Conservation (phyloP, 2,797 vertebrate genomes). For the Danio kyathit region DNA sequence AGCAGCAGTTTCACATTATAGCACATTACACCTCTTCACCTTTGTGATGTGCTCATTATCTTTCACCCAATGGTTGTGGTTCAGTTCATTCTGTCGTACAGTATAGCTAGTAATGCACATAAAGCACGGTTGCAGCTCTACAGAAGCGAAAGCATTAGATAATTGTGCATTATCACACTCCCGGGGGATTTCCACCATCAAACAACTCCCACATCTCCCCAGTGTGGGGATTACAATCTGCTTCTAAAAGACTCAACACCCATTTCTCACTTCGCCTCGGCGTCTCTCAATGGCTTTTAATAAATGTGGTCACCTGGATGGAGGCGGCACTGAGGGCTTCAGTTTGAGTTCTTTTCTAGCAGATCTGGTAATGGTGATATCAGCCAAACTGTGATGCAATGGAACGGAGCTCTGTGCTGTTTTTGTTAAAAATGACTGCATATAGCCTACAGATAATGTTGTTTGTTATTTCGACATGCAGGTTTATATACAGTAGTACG, state of each 20-base stretch:
- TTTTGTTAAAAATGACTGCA: neutral
- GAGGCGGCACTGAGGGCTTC: neutral
- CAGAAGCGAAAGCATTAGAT: slow-evolving; percentile 51
- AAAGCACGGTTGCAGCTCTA: neutral
- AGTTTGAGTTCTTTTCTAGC: slow-evolving; percentile 9
- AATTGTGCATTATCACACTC: slow-evolving; percentile 45
- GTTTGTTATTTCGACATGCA: slow-evolving; percentile 10
- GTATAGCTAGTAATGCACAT: slow-evolving; percentile 13
- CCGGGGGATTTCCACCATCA: slow-evolving; percentile 55
- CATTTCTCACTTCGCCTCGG: slow-evolving; percentile 22
- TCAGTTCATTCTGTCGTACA: neutral
- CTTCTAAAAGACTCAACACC: slow-evolving; percentile 15
- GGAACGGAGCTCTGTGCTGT: neutral
- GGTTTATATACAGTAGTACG: neutral
- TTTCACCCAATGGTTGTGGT: slow-evolving; percentile 3
- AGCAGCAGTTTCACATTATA: slow-evolving; percentile 22
- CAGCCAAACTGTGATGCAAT: slow-evolving; percentile 13
- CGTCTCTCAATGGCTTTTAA: slow-evolving; percentile 15
- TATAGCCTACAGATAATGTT: neutral
- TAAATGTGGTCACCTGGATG: slow-evolving; percentile 23
- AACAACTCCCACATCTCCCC: slow-evolving; percentile 33
- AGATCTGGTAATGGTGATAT: neutral
- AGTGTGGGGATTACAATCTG: slow-evolving; percentile 24
- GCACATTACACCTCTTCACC: neutral
- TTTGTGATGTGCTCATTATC: slow-evolving; percentile 3